Evolutionary conservation across 2,888 invertebrate species (phyloP).

Genomic region (Tillus elongatus): DNA sequence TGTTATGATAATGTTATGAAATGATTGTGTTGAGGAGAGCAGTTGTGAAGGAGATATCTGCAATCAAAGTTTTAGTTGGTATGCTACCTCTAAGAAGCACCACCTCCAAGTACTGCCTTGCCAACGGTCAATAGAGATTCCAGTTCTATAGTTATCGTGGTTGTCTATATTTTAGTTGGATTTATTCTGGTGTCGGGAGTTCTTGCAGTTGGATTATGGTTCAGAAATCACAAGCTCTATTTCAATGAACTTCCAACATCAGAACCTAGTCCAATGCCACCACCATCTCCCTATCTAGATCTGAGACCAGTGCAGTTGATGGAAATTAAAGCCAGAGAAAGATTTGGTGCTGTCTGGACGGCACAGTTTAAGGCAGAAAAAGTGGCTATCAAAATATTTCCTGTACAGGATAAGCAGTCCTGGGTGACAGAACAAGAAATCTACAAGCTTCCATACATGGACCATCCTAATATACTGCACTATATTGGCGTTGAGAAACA

Average conservation of each 20-base stretch:
- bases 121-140: slow-evolving; percentile 22
- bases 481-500: slow-evolving; percentile 87
- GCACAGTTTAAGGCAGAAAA: slow-evolving; percentile 67
- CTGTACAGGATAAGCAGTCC: slow-evolving; percentile 79
- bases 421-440: slow-evolving; percentile 94
- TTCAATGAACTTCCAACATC: slow-evolving; percentile 61
- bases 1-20: slow-evolving; percentile 60
- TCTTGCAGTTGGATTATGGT: slow-evolving; percentile 22
- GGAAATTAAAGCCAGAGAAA: slow-evolving; percentile 83
- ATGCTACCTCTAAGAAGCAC: slow-evolving; percentile 51
- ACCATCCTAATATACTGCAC: slow-evolving; percentile 81
- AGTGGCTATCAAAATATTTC: slow-evolving; percentile 95
- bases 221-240: slow-evolving; percentile 31
- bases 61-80: slow-evolving; percentile 69
- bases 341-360: slow-evolving; percentile 94
- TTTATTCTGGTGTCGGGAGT: slow-evolving; percentile 12
- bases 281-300: slow-evolving; percentile 61
- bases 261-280: slow-evolving; percentile 63
- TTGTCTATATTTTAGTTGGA: slow-evolving; percentile 9
- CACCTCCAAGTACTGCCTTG: slow-evolving; percentile 34
- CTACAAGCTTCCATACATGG: slow-evolving; percentile 83
- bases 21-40: slow-evolving; percentile 65
- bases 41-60: slow-evolving; percentile 81
- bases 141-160: slow-evolving; percentile 17
- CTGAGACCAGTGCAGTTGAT: slow-evolving; percentile 69